These are phyloP conservation scores for Lemur catta DNA, from an alignment of 2,797 vertebrate species.

Conservation along the genomic window DNA sequence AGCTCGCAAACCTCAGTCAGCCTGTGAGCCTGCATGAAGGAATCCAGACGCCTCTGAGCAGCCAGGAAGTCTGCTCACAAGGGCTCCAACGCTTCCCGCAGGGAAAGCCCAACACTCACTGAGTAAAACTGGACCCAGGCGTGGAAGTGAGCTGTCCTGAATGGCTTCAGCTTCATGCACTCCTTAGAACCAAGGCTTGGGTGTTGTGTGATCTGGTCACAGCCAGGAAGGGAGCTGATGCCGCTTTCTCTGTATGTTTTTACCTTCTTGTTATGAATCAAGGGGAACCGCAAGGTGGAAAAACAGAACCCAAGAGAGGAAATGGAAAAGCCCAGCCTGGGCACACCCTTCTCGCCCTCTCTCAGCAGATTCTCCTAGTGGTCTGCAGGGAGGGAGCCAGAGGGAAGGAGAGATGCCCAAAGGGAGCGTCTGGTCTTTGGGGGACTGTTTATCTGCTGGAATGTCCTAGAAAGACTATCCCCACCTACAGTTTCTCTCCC, in stretches of 20 bases:
- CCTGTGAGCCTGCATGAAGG: neutral
- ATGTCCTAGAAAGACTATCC: neutral
- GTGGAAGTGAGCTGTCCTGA: neutral
- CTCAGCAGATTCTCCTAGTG: neutral
- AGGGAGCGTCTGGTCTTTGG: neutral
- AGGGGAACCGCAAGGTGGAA: neutral
- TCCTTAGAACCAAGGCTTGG: neutral
- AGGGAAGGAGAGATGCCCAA: neutral
- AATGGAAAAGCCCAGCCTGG: neutral
- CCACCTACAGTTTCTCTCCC: neutral
- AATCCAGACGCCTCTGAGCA: neutral
- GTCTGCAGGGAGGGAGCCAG: neutral
- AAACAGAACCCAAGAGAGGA: neutral
- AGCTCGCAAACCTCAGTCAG: neutral
- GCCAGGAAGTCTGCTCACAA: neutral
- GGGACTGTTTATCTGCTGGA: neutral
- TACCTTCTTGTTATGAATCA: conserved; percentile 28
- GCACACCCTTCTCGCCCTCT: neutral
- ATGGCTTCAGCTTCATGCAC: neutral
- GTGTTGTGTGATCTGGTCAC: neutral
- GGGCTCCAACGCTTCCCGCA: neutral
- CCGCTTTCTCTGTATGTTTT: neutral
- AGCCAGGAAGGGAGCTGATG: neutral
- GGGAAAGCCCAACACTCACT: neutral
- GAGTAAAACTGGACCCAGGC: neutral